These are phyloP conservation scores for Plodia interpunctella DNA, from an alignment of 1,140 invertebrate species.

Conservation along the genomic window DNA sequence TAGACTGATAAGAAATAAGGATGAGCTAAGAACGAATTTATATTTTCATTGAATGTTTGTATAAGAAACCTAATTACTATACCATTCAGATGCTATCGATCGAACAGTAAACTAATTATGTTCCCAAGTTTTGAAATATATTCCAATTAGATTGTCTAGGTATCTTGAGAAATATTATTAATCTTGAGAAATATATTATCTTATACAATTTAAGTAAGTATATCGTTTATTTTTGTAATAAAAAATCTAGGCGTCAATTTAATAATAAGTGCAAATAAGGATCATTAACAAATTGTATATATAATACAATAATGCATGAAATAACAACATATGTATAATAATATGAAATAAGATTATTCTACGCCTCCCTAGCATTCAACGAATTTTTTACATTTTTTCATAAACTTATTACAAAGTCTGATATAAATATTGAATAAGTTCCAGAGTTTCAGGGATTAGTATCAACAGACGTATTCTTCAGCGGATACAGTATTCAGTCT, in stretches of 20 bases:
- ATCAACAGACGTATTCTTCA: conserved; percentile 1
- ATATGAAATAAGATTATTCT: too few relatives aligned
- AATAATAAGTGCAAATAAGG: too few relatives aligned
- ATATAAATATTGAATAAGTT: conserved; percentile 4
- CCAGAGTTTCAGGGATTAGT: not conserved
- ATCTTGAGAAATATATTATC: too few relatives aligned
- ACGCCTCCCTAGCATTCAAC: not conserved
- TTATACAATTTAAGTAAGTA: too few relatives aligned
- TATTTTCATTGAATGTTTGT: conserved; percentile 22
- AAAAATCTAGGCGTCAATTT: too few relatives aligned
- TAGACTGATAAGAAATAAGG: conserved; percentile 19
- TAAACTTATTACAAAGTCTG: conserved; percentile 4
- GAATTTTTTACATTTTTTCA: not conserved
- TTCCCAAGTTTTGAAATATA: not conserved
- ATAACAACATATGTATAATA: too few relatives aligned
- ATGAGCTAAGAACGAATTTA: conserved; percentile 8
- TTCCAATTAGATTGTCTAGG: too few relatives aligned
- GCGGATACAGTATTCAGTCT: not conserved
- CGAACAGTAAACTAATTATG: not conserved
- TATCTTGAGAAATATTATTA: too few relatives aligned
- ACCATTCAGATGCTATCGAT: not conserved
- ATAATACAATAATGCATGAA: too few relatives aligned
- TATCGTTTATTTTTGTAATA: too few relatives aligned
- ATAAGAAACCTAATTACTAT: not conserved
- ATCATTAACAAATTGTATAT: too few relatives aligned